Base-by-base conservation (phyloP, 2,888 invertebrate genomes). In the Hydrotaea diabolus region DNA sequence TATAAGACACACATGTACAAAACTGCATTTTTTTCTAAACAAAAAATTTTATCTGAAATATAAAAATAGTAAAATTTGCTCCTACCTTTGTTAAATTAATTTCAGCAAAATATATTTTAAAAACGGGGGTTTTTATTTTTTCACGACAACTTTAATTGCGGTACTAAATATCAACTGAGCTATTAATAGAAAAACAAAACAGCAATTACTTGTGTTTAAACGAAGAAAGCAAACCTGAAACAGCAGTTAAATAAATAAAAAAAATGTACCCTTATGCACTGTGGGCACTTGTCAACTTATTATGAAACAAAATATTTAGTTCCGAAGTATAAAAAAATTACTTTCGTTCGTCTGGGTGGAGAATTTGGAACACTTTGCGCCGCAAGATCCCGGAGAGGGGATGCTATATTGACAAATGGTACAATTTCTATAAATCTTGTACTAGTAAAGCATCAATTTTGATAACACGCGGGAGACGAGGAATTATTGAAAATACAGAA, bases 121-220 rank as follows among this genome's bases (percentile, higher is more conserved):
- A 71, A 69, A 69, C 21, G 17, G 43, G 43, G 69, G n/a, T n/a
- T 43, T 69, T 23, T 69, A 9, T 46, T 46, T 69, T 69, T 69
- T 69, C 39, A 69, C 69, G 69, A 69, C 69, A 49, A 71, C 23
- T 71, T 71, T 71, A 71, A 71, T 71, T 71, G 71, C 71, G 71
- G 49, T 46, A 46, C 26, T 53, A 49, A 49, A 71, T 49, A 49
- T 71, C 49, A 71, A 71, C 69, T 71, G 49, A 71, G 69, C 69
- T 49, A 49, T 71, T 71, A 71, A 71, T 71, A 49, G 49, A 53
- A 71, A 71, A 66, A 39, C 66, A 46, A 66, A 71, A 71, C 49
- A 49, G 43, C 69, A 49, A 71, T 66, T 31, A 66, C 19, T 77
- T 53, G 53, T 66, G 17, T 66, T 76, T 31, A 64, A 49, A 53